Percentiles rank a stretch among this genome's conserved stretches.
Evolutionary conservation across 2,113 vertebrate genomes (phyloP).

Genomic region (Tachycineta bicolor): DNA sequence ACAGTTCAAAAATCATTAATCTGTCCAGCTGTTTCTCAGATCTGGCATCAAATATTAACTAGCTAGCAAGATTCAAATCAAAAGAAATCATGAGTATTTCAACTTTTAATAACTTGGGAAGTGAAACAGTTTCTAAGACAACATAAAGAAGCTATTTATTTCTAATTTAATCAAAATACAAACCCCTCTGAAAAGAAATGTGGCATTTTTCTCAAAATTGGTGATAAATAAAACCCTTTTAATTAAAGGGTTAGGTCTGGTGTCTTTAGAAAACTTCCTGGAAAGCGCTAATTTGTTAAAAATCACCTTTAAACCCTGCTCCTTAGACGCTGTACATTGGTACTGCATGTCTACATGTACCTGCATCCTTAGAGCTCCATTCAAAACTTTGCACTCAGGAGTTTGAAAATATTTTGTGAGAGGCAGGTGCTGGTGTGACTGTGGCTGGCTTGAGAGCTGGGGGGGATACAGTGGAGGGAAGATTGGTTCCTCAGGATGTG

Average conservation of each 20-base stretch:
- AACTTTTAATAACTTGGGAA: background rate
- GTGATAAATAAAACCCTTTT: background rate
- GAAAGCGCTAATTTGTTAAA: background rate
- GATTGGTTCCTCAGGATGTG: background rate
- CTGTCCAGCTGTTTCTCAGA: background rate
- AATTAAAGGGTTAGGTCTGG: background rate
- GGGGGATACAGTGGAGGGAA: background rate
- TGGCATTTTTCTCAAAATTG: background rate
- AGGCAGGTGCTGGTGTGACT: background rate
- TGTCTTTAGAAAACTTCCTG: background rate
- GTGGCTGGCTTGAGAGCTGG: background rate
- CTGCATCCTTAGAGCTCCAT: background rate
- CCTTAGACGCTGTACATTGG: background rate
- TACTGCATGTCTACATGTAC: background rate
- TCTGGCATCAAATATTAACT: background rate
- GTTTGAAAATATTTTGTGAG: background rate
- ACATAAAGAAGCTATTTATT: background rate
- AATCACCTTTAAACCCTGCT: background rate
- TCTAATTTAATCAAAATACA: background rate
- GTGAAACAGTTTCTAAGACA: background rate
- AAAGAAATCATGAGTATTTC: background rate
- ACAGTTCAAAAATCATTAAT: background rate
- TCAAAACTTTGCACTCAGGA: background rate
- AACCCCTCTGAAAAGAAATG: background rate
- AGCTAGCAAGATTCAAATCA: background rate